Percentiles rank a stretch among this genome's conserved stretches.
Conservation (phyloP, 1,140 invertebrate species). For the Rhysida immarginata region DNA sequence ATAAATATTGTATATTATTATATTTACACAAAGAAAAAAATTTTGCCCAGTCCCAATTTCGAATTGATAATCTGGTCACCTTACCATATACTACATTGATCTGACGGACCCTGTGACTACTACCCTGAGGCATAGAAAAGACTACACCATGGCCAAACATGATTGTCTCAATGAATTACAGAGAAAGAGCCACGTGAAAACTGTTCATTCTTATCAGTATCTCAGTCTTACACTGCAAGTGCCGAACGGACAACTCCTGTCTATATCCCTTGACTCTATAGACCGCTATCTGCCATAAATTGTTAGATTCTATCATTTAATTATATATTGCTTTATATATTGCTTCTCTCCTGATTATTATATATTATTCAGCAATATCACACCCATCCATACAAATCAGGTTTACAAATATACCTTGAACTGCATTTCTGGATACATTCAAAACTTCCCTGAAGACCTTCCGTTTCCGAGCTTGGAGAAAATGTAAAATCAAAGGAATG, state of each 20-base stretch:
- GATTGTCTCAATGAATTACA: too few relatives aligned
- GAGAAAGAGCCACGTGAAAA: too few relatives aligned
- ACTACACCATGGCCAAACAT: too few relatives aligned
- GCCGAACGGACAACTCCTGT: neutral
- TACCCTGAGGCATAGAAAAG: too few relatives aligned
- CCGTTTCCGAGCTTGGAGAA: conserved; percentile 59
- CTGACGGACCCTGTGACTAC: too few relatives aligned
- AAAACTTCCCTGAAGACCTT: conserved; percentile 74
- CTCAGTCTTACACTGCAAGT: too few relatives aligned
- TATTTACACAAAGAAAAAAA: too few relatives aligned
- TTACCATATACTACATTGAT: too few relatives aligned
- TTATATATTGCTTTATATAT: neutral
- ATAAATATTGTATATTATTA: too few relatives aligned
- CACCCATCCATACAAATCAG: neutral
- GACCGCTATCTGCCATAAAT: neutral
- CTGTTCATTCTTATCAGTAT: too few relatives aligned
- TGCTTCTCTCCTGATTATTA: neutral
- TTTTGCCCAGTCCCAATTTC: too few relatives aligned
- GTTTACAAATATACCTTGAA: conserved; percentile 29
- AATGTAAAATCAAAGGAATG: conserved; percentile 51
- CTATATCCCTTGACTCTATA: neutral
- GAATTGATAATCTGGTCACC: too few relatives aligned
- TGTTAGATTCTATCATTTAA: neutral
- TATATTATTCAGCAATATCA: neutral
- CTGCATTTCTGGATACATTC: conserved; percentile 68